A percentile compares a stretch with the other conserved stretches of the same genome.
phyloP scores from a whole-genome alignment of 1,140 invertebrate genomes.

The Lordiphosa stackelbergi region DNA sequence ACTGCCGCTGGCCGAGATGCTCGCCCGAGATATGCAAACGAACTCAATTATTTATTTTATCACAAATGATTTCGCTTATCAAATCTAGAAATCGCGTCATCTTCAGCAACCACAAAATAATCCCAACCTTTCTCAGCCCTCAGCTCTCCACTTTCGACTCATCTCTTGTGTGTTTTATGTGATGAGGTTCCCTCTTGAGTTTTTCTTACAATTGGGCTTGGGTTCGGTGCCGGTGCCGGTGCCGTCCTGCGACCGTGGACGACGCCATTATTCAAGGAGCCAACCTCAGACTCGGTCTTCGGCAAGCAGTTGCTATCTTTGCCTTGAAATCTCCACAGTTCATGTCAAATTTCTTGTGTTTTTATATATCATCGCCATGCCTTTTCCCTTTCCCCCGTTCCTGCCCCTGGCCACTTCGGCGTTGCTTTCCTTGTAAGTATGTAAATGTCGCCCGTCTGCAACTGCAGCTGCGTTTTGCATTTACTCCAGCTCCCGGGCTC shows the following conservation, averaged over 20 bases:
- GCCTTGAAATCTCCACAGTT: conserved; percentile 73
- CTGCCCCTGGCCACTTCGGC: conserved; percentile 12
- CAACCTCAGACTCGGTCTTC: conserved; percentile 20
- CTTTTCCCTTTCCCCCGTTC: conserved; percentile 31
- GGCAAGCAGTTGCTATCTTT: conserved; percentile 63
- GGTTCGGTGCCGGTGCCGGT: conserved; percentile 19
- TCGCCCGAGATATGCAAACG: conserved; percentile 73
- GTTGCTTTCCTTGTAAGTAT: conserved; percentile 72
- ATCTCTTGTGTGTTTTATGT: conserved; percentile 58
- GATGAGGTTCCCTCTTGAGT: conserved; percentile 56
- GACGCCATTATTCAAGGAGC: conserved; percentile 72
- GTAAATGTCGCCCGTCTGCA: conserved; percentile 53
- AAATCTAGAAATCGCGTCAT: conserved; percentile 68
- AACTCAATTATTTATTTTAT: conserved; percentile 76
- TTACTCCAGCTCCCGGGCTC: conserved; percentile 15
- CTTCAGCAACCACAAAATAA: conserved; percentile 44
- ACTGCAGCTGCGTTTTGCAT: conserved; percentile 45
- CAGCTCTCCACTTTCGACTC: conserved; percentile 46
- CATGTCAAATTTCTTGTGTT: conserved; percentile 76
- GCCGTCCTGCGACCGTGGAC: conserved; percentile 47
- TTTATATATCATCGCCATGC: conserved; percentile 68
- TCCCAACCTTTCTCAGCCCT: conserved; percentile 50
- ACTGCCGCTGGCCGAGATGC: conserved; percentile 35
- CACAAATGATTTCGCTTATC: conserved; percentile 75
- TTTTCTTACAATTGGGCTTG: conserved; percentile 64